Conservation (phyloP, 2,113 vertebrate species). For the Solenodon paradoxus region DNA sequence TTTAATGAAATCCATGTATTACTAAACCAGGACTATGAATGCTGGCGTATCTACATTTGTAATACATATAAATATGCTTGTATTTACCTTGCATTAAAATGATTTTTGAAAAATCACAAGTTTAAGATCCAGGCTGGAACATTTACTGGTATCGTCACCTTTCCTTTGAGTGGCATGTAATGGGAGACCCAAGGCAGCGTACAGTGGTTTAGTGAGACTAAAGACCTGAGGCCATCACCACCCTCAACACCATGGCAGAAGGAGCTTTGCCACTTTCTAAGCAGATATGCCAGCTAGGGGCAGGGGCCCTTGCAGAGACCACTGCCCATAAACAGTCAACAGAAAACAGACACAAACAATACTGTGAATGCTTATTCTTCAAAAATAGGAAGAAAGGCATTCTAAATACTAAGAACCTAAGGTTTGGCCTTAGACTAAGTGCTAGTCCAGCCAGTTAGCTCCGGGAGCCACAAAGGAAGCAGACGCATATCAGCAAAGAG, state of each 20-base stretch:
- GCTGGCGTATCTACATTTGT: neutral
- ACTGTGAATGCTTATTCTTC: neutral
- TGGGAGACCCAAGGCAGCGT: neutral
- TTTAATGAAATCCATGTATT: conserved; percentile 15
- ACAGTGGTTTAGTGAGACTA: neutral
- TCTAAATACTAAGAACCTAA: neutral
- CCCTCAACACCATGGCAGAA: neutral
- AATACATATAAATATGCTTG: neutral
- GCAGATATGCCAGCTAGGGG: neutral
- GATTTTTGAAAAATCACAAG: neutral
- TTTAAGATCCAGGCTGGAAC: neutral
- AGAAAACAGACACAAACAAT: neutral
- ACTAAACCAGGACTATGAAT: conserved; percentile 1
- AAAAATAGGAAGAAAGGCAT: neutral
- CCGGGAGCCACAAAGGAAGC: neutral
- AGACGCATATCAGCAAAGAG: neutral
- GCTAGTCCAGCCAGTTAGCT: neutral
- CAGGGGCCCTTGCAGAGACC: neutral
- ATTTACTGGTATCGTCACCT: neutral
- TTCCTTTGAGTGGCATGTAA: neutral
- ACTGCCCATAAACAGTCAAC: neutral
- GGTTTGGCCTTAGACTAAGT: neutral
- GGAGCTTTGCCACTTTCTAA: neutral
- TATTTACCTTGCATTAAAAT: neutral
- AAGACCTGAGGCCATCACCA: neutral